A percentile compares a stretch with the other conserved stretches of the same genome.
Evolutionary conservation across 2,113 vertebrate genomes (phyloP).

Genomic region (Anarhynchus alexandrinus): DNA sequence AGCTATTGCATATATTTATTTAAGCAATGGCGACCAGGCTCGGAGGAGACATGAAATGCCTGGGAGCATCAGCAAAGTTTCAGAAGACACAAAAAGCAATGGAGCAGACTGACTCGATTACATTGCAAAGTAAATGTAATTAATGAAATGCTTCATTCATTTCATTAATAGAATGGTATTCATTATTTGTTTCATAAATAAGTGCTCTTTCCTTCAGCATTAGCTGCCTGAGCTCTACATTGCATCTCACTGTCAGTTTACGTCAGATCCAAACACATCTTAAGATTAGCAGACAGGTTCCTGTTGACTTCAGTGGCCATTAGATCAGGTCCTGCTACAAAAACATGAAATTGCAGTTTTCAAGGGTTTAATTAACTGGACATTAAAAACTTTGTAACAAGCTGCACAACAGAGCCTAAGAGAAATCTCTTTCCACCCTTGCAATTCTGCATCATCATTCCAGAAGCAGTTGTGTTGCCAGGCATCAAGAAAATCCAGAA

Average conservation of each 20-base stretch:
- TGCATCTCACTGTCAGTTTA: not conserved
- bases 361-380: not conserved
- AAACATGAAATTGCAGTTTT: not conserved
- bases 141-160: not conserved
- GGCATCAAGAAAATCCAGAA: not conserved
- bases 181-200: not conserved
- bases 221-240: not conserved
- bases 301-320: not conserved
- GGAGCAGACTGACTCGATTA: not conserved
- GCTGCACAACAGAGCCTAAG: not conserved
- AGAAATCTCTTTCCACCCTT: not conserved
- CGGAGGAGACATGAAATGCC: not conserved
- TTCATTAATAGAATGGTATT: not conserved
- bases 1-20: not conserved
- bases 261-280: not conserved
- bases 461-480: not conserved
- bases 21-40: not conserved
- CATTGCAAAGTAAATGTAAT: not conserved
- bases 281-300: not conserved
- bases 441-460: accelerated
- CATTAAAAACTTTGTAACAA: not conserved
- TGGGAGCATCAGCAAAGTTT: not conserved
- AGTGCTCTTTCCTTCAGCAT: not conserved
- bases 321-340: not conserved
- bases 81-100: not conserved